These are phyloP conservation scores for Xylota segnis DNA, from an alignment of 2,888 invertebrate species.

Conservation along the genomic window DNA sequence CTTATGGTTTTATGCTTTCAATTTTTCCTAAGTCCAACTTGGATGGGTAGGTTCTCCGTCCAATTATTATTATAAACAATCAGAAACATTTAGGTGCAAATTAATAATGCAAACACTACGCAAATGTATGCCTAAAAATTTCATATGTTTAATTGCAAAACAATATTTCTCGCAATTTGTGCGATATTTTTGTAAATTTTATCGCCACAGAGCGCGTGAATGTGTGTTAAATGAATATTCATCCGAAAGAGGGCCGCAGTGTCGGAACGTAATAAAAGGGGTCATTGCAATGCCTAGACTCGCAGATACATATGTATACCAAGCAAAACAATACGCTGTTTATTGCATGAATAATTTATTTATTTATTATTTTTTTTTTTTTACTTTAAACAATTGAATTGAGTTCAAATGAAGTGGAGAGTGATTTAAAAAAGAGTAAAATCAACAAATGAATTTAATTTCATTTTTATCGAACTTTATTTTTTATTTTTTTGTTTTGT, in stretches of 20 bases:
- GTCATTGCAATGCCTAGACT: slow-evolving; percentile 51
- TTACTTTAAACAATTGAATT: slow-evolving; percentile 59
- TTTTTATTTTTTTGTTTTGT: neutral
- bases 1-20: no score
- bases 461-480: neutral
- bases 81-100: slow-evolving; percentile 4
- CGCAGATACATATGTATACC: slow-evolving; percentile 37
- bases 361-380: slow-evolving; percentile 14
- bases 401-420: slow-evolving; percentile 40
- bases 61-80: neutral
- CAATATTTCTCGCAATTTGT: slow-evolving; percentile 23
- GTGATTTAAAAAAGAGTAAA: slow-evolving; percentile 48
- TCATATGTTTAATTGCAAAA: slow-evolving; percentile 20
- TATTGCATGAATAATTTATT: slow-evolving; percentile 62
- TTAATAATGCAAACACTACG: slow-evolving; percentile 13
- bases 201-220: slow-evolving; percentile 1
- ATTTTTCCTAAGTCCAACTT: no score
- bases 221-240: slow-evolving; percentile 59
- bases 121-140: neutral
- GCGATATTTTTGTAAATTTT: neutral
- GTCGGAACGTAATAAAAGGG: slow-evolving; percentile 23
- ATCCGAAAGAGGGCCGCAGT: slow-evolving; percentile 9
- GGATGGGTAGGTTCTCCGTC: no score
- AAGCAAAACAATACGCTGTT: slow-evolving; percentile 42
- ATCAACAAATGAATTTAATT: slow-evolving; percentile 51